Conservation (phyloP, 2,113 vertebrate species). For the Cebus imitator region DNA sequence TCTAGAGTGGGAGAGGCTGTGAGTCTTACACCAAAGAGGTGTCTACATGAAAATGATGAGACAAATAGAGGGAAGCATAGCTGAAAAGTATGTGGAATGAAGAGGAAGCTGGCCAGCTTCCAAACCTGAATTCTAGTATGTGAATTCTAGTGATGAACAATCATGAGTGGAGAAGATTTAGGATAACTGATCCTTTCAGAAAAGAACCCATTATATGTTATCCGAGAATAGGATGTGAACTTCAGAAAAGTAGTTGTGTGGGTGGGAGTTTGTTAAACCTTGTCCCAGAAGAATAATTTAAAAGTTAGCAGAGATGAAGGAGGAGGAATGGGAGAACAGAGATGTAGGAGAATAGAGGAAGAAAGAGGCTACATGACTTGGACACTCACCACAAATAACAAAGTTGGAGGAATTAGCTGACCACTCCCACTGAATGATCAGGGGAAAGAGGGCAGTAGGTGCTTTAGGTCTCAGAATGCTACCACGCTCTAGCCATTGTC, state of each 20-base stretch:
- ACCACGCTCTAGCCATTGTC: rapidly evolving
- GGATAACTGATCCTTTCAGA: neutral
- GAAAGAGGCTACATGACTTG: neutral
- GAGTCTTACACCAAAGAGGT: neutral
- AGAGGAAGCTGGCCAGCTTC: neutral
- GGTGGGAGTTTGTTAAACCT: neutral
- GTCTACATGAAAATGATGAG: neutral
- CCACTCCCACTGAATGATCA: neutral
- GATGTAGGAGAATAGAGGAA: neutral
- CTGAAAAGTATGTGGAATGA: neutral
- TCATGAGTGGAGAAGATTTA: neutral
- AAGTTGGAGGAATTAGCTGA: neutral
- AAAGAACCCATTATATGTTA: neutral
- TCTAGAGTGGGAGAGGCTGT: neutral
- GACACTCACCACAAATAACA: neutral
- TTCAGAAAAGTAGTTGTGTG: neutral
- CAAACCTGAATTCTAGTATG: neutral
- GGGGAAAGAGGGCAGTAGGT: neutral
- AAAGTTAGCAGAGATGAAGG: neutral
- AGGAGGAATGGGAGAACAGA: neutral
- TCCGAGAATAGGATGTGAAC: neutral
- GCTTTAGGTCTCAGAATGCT: neutral
- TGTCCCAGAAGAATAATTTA: neutral
- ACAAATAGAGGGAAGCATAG: neutral
- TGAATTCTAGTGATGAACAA: neutral